phyloP scores from a whole-genome alignment of 2,888 invertebrate genomes.

The Stramonita haemastoma region DNA sequence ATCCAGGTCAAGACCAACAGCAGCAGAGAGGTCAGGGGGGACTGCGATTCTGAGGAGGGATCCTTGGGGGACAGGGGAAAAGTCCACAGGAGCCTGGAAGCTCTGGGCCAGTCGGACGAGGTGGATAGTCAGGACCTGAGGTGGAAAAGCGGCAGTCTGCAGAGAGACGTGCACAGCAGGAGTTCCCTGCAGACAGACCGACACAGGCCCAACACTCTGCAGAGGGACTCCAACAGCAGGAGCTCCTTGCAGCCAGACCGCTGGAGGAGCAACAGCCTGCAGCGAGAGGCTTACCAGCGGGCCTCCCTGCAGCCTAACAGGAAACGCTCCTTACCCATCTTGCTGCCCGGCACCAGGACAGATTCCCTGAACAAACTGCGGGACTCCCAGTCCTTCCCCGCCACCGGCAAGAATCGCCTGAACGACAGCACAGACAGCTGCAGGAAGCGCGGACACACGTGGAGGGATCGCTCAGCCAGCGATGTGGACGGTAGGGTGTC shows the following conservation, averaged over 20 bases:
- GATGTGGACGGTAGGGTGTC: conserved; percentile 14
- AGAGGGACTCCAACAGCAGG: conserved; percentile 43
- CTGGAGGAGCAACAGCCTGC: conserved; percentile 30
- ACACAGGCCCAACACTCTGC: conserved; percentile 18
- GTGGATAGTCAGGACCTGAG: background rate
- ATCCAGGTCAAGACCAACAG: conserved; percentile 35
- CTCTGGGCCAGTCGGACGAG: background rate
- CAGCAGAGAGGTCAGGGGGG: conserved; percentile 19
- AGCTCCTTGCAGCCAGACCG: conserved; percentile 41
- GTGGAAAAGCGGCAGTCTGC: background rate
- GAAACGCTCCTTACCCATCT: conserved; percentile 50
- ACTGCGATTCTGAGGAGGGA: background rate
- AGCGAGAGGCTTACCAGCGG: conserved; percentile 42
- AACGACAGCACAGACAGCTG: background rate
- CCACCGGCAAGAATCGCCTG: background rate
- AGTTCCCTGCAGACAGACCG: background rate
- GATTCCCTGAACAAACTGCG: conserved; percentile 47
- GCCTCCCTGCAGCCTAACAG: conserved; percentile 44
- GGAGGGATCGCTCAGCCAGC: conserved; percentile 19
- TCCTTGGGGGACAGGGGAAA: background rate
- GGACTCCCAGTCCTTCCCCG: conserved; percentile 46
- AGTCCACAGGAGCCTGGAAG: background rate
- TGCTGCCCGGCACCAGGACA: conserved; percentile 51
- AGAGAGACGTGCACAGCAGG: background rate
- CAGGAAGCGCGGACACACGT: background rate